These are phyloP conservation scores for Otus sunia DNA, from an alignment of 2,113 vertebrate genomes.

Conservation along the genomic window DNA sequence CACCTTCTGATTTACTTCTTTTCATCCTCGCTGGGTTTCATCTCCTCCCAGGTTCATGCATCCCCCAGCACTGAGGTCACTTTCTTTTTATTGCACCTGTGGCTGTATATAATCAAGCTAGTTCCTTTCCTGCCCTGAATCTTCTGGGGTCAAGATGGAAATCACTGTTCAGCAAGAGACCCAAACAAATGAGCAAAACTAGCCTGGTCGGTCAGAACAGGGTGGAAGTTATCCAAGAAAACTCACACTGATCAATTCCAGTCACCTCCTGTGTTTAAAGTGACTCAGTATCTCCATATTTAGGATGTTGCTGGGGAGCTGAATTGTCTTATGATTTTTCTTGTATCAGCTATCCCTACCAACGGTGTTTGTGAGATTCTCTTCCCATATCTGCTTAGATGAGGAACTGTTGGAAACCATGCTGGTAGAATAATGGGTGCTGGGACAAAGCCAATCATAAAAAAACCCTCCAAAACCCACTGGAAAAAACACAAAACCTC, in stretches of 20 bases:
- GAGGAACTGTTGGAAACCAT: conserved; percentile 12
- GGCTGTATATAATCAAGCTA: conserved; percentile 45
- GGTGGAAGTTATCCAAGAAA: conserved; percentile 55
- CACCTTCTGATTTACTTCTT: conserved; percentile 65
- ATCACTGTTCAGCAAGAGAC: conserved; percentile 10
- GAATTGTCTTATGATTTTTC: conserved; percentile 45
- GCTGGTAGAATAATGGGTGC: conserved; percentile 6
- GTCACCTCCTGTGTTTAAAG: conserved; percentile 61
- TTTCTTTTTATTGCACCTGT: conserved; percentile 38
- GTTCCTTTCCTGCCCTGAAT: conserved; percentile 1
- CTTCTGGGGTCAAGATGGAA: conserved; percentile 30
- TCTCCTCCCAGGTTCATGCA: conserved; percentile 50
- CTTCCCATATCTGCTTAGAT: conserved; percentile 19
- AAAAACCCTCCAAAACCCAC: neutral
- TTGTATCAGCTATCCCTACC: conserved; percentile 30
- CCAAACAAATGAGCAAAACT: conserved; percentile 62
- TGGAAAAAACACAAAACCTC: neutral
- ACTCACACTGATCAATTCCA: conserved; percentile 51
- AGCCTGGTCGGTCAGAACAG: conserved; percentile 13
- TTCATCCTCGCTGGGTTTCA: conserved; percentile 28
- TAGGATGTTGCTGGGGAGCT: conserved; percentile 62
- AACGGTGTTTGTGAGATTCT: conserved; percentile 2
- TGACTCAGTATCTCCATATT: conserved; percentile 67
- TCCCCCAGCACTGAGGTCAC: conserved; percentile 24
- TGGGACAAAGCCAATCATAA: conserved; percentile 32